Base-by-base conservation (phyloP, 2,888 invertebrate genomes). In the Platycheirus albimanus region DNA sequence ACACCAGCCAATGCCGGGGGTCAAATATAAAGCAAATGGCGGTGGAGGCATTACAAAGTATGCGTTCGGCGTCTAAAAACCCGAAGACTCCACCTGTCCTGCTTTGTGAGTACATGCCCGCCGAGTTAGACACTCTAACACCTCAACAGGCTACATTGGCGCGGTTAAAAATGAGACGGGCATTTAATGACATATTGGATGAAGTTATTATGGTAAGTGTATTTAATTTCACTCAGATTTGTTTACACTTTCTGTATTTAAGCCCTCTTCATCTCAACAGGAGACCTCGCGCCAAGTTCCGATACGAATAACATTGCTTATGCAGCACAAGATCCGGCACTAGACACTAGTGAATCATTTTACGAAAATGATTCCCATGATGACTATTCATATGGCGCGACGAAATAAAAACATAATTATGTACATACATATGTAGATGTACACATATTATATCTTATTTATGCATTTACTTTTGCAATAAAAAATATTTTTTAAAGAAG, bases 51-150 rank as follows among this genome's bases (percentile, higher is more conserved):
- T 36, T 66, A 19, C 64, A 49, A 36, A 24, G 20, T 5, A 49
- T 56, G 7, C 36, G 51, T 20, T 52, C 52, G 6, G n/a, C 17
- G 11, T 2, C 11, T 43, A 41, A 15, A 20, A 51, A 64, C 10
- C 13, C 47, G 6, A 54, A 54, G 20, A 43, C 51, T 45, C 11
- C 54, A 54, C 28, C 52, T 43, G 51, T 45, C 28, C 43, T 17
- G 38, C 52, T 54, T 13, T 72, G 72, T 20, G 54, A 72, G 19
- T 72, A 63, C 20, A 72, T 72, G 63, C 63, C 45, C 10, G 52
- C 43, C 13, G 72, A 72, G 63, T 17, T 72, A 33, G 20, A 41
- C 15, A 56, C 20, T 47, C 11, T 74, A 64, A 49, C 17, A 11
- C 64, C 64, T 11, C 17, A 74, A 45, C 74, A 74, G 45, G 54